phyloP scores from a whole-genome alignment of 2,797 vertebrate species.

The Agapornis canus region DNA sequence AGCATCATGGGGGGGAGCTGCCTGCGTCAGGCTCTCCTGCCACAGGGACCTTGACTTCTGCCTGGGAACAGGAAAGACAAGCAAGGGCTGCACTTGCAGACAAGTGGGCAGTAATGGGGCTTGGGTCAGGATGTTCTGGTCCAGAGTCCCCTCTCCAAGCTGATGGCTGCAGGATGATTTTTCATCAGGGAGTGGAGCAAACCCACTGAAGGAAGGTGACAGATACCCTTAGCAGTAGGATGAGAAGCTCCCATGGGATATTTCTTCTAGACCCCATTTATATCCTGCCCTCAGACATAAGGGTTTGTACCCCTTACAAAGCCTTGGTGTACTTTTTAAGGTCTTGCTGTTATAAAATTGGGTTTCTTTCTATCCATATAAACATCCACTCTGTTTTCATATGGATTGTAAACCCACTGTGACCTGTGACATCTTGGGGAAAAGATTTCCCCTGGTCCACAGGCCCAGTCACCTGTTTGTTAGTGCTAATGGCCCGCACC shows the following conservation, averaged over 20 bases:
- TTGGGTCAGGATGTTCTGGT: background rate
- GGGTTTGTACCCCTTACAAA: background rate
- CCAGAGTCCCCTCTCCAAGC: rapidly evolving
- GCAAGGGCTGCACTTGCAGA: background rate
- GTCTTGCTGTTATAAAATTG: background rate
- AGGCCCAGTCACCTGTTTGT: background rate
- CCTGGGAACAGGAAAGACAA: constrained; percentile 17
- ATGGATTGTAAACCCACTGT: rapidly evolving
- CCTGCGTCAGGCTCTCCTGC: constrained; percentile 65
- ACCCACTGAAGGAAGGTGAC: rapidly evolving
- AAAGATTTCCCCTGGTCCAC: background rate
- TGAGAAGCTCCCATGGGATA: background rate
- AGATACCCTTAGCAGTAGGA: background rate
- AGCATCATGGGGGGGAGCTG: constrained; percentile 43
- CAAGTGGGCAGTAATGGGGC: rapidly evolving
- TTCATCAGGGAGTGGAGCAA: background rate
- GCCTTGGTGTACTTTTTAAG: background rate
- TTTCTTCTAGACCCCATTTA: background rate
- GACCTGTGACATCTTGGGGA: background rate
- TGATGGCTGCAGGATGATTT: background rate
- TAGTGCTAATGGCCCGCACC: background rate
- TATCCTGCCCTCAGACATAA: background rate
- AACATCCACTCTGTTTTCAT: background rate
- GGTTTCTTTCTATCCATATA: background rate
- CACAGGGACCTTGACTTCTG: constrained; percentile 58